phyloP scores from a whole-genome alignment of 2,797 vertebrate species.

The Amphiprion clarkii region DNA sequence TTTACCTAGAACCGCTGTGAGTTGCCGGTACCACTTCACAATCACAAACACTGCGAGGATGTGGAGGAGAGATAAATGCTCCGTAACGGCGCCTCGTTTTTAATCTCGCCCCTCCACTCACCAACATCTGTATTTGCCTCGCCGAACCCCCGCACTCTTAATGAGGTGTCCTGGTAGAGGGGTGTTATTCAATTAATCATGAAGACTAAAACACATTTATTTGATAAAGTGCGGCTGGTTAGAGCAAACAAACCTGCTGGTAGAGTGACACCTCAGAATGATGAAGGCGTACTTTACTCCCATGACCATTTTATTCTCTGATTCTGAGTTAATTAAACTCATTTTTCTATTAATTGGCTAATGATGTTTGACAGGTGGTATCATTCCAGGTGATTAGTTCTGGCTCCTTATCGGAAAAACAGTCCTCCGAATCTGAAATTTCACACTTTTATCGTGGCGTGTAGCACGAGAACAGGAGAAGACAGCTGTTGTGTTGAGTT shows the following conservation, averaged over 20 bases:
- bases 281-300: slow-evolving; percentile 35
- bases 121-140: slow-evolving; percentile 49
- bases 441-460: not conserved
- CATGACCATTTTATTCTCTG: slow-evolving; percentile 8
- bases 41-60: slow-evolving; percentile 13
- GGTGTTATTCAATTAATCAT: slow-evolving; percentile 54
- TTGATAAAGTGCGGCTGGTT: slow-evolving; percentile 44
- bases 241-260: slow-evolving; percentile 35
- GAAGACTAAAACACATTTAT: slow-evolving; percentile 36
- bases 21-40: slow-evolving; percentile 41
- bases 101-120: slow-evolving; percentile 46
- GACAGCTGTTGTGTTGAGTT: not conserved
- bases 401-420: not conserved
- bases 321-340: slow-evolving; percentile 57
- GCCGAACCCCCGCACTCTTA: slow-evolving; percentile 32
- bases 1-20: slow-evolving; percentile 76
- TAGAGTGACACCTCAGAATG: slow-evolving; percentile 40
- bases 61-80: slow-evolving; percentile 25
- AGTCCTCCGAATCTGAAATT: not conserved
- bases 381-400: slow-evolving; percentile 47
- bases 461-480: too few relatives aligned
- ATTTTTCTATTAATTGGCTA: slow-evolving; percentile 45
- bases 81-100: slow-evolving; percentile 4
- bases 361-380: slow-evolving; percentile 42
- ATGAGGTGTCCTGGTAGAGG: slow-evolving; percentile 44